A percentile compares a stretch with the other conserved stretches of the same genome.
Evolutionary conservation across 1,140 invertebrate species (phyloP).

Genomic region (Metopolophium dirhodum): DNA sequence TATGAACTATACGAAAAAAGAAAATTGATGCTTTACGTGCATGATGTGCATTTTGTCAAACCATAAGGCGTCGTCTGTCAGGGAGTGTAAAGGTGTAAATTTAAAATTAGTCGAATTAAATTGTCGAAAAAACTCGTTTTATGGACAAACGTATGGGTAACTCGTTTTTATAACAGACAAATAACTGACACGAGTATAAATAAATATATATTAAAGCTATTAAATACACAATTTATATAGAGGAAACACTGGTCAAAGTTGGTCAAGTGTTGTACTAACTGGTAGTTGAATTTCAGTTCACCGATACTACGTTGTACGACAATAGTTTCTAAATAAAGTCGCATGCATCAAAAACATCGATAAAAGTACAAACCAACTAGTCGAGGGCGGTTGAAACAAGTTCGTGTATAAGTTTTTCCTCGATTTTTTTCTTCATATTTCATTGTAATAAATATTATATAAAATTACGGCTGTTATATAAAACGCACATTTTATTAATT

Average conservation of each 20-base stretch:
- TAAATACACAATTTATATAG: background rate
- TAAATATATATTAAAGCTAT: background rate
- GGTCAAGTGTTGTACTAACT: background rate
- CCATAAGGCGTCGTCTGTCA: background rate
- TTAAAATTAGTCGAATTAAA: too few species aligned
- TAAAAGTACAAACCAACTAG: too few species aligned
- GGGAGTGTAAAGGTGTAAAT: background rate
- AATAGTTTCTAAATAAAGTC: background rate
- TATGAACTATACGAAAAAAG: background rate
- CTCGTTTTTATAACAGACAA: background rate
- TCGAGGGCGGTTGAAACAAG: background rate
- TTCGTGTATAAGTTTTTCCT: background rate
- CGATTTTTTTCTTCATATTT: too few species aligned
- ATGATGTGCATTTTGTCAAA: background rate
- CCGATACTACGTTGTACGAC: background rate
- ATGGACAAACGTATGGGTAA: background rate
- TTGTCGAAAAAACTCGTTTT: slow-evolving; percentile 14
- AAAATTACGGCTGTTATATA: too few species aligned
- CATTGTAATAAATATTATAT: too few species aligned
- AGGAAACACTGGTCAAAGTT: background rate
- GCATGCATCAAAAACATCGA: background rate
- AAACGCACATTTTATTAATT: background rate
- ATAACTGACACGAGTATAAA: background rate
- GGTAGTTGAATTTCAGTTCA: background rate
- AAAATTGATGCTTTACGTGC: background rate